phyloP scores from a whole-genome alignment of 1,140 invertebrate species.

The Colletes gigas region DNA sequence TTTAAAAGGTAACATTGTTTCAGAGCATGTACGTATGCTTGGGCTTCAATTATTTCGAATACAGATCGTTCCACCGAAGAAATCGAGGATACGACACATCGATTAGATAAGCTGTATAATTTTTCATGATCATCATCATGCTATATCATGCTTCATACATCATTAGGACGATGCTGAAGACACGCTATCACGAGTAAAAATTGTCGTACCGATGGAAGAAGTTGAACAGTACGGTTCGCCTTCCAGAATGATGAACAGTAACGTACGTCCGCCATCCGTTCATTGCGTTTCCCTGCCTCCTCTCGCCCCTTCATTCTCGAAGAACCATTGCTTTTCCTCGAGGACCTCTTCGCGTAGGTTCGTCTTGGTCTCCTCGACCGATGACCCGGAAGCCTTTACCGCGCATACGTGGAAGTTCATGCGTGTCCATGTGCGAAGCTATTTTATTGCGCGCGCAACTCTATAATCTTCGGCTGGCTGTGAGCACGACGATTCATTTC shows the following conservation, averaged over 20 bases:
- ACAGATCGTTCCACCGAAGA: too few relatives aligned
- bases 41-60: too few relatives aligned
- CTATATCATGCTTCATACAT: too few relatives aligned
- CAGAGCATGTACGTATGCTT: too few relatives aligned
- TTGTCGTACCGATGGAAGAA: conserved; percentile 49
- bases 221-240: conserved; percentile 51
- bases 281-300: conserved; percentile 54
- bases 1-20: too few relatives aligned
- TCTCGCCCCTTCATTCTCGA: conserved; percentile 32
- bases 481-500: conserved; percentile 33
- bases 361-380: conserved; percentile 51
- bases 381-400: conserved; percentile 62
- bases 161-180: conserved; percentile 38
- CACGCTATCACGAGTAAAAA: conserved; percentile 43
- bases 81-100: too few relatives aligned
- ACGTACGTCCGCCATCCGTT: conserved; percentile 54
- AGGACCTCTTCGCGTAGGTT: conserved; percentile 35
- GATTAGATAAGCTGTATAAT: too few relatives aligned
- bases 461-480: conserved; percentile 45
- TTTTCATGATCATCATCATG: not conserved
- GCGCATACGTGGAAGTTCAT: conserved; percentile 39
- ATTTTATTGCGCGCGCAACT: conserved; percentile 52
- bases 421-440: conserved; percentile 34
- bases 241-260: conserved; percentile 50
- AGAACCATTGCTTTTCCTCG: conserved; percentile 45